Base-by-base conservation (phyloP, 1,140 invertebrate genomes). In the Bombus waltoni region DNA sequence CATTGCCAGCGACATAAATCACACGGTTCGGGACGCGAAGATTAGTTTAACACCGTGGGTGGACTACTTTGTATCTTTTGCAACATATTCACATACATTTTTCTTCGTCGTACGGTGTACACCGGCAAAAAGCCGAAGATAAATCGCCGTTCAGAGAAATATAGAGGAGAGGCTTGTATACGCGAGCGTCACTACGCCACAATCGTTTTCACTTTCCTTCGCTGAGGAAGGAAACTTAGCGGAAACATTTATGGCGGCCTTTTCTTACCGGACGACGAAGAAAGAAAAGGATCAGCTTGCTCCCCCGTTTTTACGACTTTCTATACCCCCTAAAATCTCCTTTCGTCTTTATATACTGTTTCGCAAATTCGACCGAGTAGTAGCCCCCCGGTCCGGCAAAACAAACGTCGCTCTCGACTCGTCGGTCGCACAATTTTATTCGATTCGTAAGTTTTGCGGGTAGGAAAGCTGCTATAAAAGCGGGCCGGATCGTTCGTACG, bases 11-110 rank as follows among this genome's bases (percentile, higher is more conserved):
- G 75, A 75, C 88, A 87, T 89, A 83, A 89, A 89, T 89, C 88
- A 87, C 76, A 59, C 68, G 42, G 35, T 10, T 40, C 62, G 25
- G 70, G 65, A 53, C 76, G 59, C 80, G 53, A 72, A 86, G 68
- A 91, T 83, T 88, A 87, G 87, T 84, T 90, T 74, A 88, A 66
- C 86, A 59, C n/a, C 32, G 59, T 53, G 25, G 32, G 65, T 70
- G 38, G 32, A 42, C 72, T 76, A 79, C 87, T 83, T 66, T 73
- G 88, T 90, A 83, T 87, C 70, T 81, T 75, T 32, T 32, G 38
- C 75, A 66, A 70, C 76, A 65, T 90, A 90, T 90, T 90, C 88
- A 76, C 86, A 90, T 84, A 77, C 44, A 82, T 91, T 88, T 88
- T 87, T 87, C 81, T 77, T 62, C 82, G 76, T 79, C 59, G 47